Percentiles rank a stretch among this genome's conserved stretches.
Evolutionary conservation across 2,113 vertebrate genomes (phyloP).

Genomic region (Phaethon lepturus): DNA sequence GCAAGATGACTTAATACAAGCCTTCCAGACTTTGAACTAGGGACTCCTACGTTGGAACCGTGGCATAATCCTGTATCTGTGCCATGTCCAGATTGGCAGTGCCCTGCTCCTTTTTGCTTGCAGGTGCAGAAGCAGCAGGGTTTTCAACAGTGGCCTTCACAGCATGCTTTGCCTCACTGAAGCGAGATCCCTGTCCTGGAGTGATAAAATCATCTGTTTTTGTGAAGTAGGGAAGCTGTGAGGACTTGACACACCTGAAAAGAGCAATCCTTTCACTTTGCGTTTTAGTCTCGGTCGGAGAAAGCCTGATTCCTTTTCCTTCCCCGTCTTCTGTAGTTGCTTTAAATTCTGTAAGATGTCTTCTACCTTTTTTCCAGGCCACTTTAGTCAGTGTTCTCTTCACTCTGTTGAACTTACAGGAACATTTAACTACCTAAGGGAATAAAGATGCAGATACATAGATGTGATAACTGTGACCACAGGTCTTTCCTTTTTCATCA

Average conservation of each 20-base stretch:
- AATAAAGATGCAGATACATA: background rate
- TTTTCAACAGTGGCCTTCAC: background rate
- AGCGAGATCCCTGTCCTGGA: background rate
- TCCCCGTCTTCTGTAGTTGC: background rate
- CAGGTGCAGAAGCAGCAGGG: background rate
- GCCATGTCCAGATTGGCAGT: background rate
- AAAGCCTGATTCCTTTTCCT: background rate
- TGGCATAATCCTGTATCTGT: background rate
- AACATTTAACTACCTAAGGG: background rate
- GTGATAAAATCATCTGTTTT: background rate
- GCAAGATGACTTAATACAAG: background rate
- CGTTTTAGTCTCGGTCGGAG: background rate
- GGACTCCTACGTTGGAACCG: accelerated
- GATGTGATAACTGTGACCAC: background rate
- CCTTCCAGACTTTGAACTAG: background rate
- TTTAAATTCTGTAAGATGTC: background rate
- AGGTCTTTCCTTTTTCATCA: background rate
- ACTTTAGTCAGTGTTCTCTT: background rate
- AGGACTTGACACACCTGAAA: background rate
- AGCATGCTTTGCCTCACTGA: background rate
- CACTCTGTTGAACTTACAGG: background rate
- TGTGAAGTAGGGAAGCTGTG: background rate
- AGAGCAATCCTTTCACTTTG: background rate
- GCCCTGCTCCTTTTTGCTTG: background rate
- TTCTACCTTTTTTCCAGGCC: background rate